Percentiles rank a stretch among this genome's conserved stretches.
These are phyloP conservation scores for Drosophila seclusa DNA, from an alignment of 2,888 invertebrate genomes.

Conservation along the genomic window DNA sequence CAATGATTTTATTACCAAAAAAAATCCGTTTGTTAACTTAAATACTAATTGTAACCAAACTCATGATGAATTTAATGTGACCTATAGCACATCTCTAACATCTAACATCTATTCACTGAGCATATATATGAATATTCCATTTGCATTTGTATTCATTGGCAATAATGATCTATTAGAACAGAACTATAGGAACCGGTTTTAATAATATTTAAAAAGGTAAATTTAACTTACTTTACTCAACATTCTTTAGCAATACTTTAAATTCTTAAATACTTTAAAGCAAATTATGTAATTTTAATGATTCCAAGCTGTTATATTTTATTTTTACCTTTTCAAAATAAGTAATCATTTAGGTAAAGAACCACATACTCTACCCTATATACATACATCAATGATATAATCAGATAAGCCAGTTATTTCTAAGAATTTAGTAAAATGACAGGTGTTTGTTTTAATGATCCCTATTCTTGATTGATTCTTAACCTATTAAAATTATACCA, in stretches of 20 bases:
- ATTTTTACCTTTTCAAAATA: neutral
- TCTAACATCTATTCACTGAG: neutral
- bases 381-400: neutral
- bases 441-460: neutral
- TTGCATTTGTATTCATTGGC: conserved; percentile 25
- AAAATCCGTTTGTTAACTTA: neutral
- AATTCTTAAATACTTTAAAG: neutral
- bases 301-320: neutral
- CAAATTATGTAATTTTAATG: neutral
- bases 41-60: neutral
- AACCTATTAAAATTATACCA: neutral
- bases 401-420: neutral
- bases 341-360: neutral
- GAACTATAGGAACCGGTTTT: conserved; percentile 8
- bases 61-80: neutral
- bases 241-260: neutral
- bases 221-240: neutral
- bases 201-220: neutral
- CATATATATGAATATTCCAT: conserved; percentile 1
- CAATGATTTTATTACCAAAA: neutral
- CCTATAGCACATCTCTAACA: neutral
- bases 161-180: conserved; percentile 26
- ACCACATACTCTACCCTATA: neutral
- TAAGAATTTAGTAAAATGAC: neutral
- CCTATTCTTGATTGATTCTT: neutral